Conservation (phyloP, 2,888 invertebrate species). For the Harmothoe impar region DNA sequence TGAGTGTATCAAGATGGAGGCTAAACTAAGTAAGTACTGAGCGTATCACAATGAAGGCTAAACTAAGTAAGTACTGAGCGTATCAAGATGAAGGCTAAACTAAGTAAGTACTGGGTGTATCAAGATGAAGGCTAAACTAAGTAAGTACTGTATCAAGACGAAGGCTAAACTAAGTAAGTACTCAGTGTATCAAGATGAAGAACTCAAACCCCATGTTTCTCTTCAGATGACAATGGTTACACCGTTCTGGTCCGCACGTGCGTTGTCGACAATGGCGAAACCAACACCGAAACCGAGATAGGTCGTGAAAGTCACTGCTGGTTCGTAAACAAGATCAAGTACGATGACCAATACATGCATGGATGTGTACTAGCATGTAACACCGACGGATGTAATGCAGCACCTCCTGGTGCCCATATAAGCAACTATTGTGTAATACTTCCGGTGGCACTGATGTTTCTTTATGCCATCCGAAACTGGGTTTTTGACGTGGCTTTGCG, state of each 20-base stretch:
- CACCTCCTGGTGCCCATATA: constrained; percentile 24
- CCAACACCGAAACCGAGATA: constrained; percentile 97
- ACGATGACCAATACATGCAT: constrained; percentile 93
- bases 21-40: constrained; percentile 95
- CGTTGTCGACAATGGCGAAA: constrained; percentile 96
- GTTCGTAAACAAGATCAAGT: constrained; percentile 94
- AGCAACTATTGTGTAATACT: neutral
- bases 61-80: constrained; percentile 96
- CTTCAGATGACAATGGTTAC: constrained; percentile 85
- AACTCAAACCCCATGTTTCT: constrained; percentile 88
- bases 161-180: no score
- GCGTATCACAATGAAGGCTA: constrained; percentile 96
- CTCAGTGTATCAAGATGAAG: constrained; percentile 97
- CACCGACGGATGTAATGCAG: constrained; percentile 93
- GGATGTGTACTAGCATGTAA: constrained; percentile 97
- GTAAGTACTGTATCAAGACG: no score
- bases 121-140: constrained; percentile 95
- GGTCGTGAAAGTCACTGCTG: constrained; percentile 99
- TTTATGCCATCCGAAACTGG: constrained; percentile 8
- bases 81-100: constrained; percentile 95
- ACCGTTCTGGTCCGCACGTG: constrained; percentile 95
- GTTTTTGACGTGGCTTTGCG: neutral
- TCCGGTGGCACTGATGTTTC: neutral
- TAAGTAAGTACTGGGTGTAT: constrained; percentile 96
- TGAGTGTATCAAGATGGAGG: constrained; percentile 97